Evolutionary conservation across 2,888 invertebrate species (phyloP).

Genomic region (Anthophora plumipes): DNA sequence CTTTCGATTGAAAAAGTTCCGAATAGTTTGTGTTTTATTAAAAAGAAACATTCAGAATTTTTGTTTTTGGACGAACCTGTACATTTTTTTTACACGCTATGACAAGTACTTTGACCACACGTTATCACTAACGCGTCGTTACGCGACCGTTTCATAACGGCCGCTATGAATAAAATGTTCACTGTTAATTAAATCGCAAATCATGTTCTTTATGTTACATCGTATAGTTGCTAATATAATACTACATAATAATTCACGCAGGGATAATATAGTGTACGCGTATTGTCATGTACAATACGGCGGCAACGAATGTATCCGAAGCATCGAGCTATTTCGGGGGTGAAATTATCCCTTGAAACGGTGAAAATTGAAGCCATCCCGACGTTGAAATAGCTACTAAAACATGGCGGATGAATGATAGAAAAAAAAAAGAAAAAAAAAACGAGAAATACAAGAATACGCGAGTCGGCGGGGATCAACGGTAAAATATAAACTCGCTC

Average conservation of each 20-base stretch:
- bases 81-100: neutral
- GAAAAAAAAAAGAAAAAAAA: neutral
- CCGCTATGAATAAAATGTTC: constrained; percentile 22
- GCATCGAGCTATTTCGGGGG: constrained; percentile 13
- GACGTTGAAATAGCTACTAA: constrained; percentile 20
- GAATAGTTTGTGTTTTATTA: too few relatives aligned
- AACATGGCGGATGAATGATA: constrained; percentile 10
- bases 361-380: constrained; percentile 3
- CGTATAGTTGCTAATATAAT: constrained; percentile 11
- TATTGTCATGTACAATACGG: too few relatives aligned
- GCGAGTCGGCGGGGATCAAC: neutral
- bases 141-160: neutral
- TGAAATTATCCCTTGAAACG: constrained; percentile 14
- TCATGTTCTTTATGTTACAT: constrained; percentile 2
- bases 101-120: neutral
- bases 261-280: neutral
- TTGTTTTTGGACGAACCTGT: too few relatives aligned
- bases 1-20: too few relatives aligned
- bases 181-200: constrained; percentile 28
- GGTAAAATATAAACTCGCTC: constrained; percentile 7
- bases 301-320: neutral
- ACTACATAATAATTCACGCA: neutral
- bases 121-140: neutral
- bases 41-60: too few relatives aligned
- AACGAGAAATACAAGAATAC: neutral